Percentiles rank a stretch among this genome's conserved stretches.
These are phyloP conservation scores for Caenorhabditis afra DNA, from an alignment of 2,888 invertebrate species.

Conservation along the genomic window DNA sequence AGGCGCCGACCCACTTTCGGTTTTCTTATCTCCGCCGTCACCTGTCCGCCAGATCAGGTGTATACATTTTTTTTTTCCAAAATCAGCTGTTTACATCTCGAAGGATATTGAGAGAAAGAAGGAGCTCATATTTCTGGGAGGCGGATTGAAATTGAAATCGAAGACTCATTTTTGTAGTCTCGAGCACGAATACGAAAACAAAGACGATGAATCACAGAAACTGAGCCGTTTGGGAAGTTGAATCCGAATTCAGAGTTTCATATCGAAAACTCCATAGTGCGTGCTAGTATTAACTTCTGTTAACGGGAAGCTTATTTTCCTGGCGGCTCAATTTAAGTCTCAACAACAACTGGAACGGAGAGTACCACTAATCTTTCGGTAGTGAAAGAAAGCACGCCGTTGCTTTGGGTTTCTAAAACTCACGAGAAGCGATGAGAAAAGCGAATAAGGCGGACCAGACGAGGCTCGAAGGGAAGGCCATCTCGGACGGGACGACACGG, in stretches of 20 bases:
- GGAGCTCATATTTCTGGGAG: conserved; percentile 22
- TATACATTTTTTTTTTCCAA: not conserved
- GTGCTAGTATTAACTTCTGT: too few relatives aligned
- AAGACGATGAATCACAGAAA: conserved; percentile 27
- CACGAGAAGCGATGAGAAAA: conserved; percentile 24
- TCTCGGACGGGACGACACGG: conserved; percentile 27
- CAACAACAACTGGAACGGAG: too few relatives aligned
- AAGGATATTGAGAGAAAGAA: not conserved
- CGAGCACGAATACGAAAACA: not conserved
- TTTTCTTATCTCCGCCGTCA: conserved; percentile 14
- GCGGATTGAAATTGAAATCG: conserved; percentile 5
- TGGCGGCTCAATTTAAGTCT: too few relatives aligned
- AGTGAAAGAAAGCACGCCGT: too few relatives aligned
- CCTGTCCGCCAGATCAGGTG: not conserved
- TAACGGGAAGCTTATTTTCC: too few relatives aligned
- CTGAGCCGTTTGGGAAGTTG: conserved; percentile 13
- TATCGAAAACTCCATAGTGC: not conserved
- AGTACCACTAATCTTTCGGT: too few relatives aligned
- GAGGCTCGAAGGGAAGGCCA: conserved; percentile 31
- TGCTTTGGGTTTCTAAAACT: too few relatives aligned
- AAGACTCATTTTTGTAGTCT: not conserved
- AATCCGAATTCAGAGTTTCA: too few relatives aligned
- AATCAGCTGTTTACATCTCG: conserved; percentile 15
- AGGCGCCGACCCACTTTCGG: conserved; percentile 18
- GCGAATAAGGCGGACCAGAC: conserved; percentile 12